Evolutionary conservation across 2,797 vertebrate genomes (phyloP), one percentile per base, ranked within the genome.

Genomic region (Heteromormyrus szaboi): DNA sequence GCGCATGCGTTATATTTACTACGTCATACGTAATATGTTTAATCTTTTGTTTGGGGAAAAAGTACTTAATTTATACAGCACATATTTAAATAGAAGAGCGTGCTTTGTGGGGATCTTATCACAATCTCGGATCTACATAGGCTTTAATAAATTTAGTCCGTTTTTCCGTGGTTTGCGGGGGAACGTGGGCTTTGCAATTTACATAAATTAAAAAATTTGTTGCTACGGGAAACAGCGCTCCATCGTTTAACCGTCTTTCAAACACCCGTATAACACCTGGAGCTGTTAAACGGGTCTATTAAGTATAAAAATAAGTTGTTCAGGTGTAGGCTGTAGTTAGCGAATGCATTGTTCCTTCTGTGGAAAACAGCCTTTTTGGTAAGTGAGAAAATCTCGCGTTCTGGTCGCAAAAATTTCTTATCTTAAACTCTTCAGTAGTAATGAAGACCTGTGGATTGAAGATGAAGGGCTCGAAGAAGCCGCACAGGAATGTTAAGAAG

Each of bases 381-480:
- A 44, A 44, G 72, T 79, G 37, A 79, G 14, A 41, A 44, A 79
- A 6, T n/a, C 14, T 41, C 14, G 37, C 37, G 37, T 44, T 41
- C 37, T 50, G 2, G 17, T 41, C 17, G 41, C 33, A 44, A 44
- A 79, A n/a, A n/a, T 8, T 8, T 87, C 11, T 44, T 25, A 72
- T 48, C 6, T 33, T 65, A 41, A 72, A 11, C 29, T 51, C 65
- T 72, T 33, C 29, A 51, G 44, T 54, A 22, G 91, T 87, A 41
- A 96, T 96, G 95, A 96, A 95, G 85, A 90, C 44, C n/a, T 22
- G 90, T 29, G 81, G 85, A 14, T 4, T 0, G 37, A 84, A 37
- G 0, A 68, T 33, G 62, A 87, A 2, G 1, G 9, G 19, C n/a
- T 33, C 72, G 17, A 37, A 2, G 6, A 91, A 87, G 87, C 4